Conservation (phyloP, 2,888 invertebrate species). For the Eristalis intricaria region DNA sequence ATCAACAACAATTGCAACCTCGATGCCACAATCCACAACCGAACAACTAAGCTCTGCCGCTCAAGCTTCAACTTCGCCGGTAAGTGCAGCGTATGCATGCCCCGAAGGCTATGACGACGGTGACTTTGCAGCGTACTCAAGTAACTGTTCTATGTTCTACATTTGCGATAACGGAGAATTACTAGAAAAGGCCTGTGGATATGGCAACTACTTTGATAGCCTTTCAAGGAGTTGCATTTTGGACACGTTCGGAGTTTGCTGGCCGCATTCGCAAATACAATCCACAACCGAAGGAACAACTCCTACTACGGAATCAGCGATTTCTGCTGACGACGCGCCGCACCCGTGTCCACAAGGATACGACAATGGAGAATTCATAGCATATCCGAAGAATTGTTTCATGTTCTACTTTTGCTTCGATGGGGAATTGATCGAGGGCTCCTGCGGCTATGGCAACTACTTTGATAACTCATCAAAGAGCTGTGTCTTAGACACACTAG, state of each 20-base stretch:
- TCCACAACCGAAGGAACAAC: neutral
- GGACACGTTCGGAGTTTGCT: conserved; percentile 54
- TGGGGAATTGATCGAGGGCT: conserved; percentile 71
- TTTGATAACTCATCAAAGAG: conserved; percentile 62
- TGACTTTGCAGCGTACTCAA: conserved; percentile 71
- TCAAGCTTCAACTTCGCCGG: too few species aligned
- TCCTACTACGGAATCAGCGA: neutral
- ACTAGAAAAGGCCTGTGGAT: conserved; percentile 72
- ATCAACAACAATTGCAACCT: neutral
- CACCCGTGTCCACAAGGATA: conserved; percentile 32
- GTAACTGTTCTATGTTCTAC: conserved; percentile 74
- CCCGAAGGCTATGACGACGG: conserved; percentile 74
- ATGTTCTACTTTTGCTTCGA: conserved; percentile 75
- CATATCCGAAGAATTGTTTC: conserved; percentile 73
- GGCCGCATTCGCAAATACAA: conserved; percentile 57
- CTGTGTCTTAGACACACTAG: conserved; percentile 36
- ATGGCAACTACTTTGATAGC: conserved; percentile 74
- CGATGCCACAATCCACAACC: neutral
- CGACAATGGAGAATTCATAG: conserved; percentile 73
- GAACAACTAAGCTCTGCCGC: neutral
- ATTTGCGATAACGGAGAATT: conserved; percentile 74
- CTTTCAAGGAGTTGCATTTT: conserved; percentile 24
- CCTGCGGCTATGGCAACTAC: conserved; percentile 72
- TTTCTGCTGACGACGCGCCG: conserved; percentile 5
- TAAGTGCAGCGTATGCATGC: conserved; percentile 68